phyloP scores from a whole-genome alignment of 2,888 invertebrate species.

The Tachina grossa region DNA sequence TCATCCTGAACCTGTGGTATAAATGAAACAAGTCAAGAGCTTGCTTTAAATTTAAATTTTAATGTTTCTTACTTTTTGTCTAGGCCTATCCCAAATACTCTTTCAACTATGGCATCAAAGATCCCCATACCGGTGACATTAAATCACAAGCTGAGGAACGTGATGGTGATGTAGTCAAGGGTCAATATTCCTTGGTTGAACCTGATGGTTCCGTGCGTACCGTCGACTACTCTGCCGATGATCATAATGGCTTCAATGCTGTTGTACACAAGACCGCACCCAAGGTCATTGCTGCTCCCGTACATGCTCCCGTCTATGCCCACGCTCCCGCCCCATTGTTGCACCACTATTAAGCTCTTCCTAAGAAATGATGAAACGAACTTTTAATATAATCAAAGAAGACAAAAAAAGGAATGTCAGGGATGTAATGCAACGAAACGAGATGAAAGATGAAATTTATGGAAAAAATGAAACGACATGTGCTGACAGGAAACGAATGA shows the following conservation, averaged over 20 bases:
- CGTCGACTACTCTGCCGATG: constrained; percentile 88
- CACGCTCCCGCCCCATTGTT: constrained; percentile 82
- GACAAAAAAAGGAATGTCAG: constrained; percentile 66
- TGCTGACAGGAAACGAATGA: constrained; percentile 9
- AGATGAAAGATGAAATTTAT: constrained; percentile 36
- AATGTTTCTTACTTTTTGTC: neutral
- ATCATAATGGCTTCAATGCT: constrained; percentile 88
- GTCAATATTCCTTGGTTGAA: constrained; percentile 85
- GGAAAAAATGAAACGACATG: constrained; percentile 31
- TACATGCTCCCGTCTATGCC: constrained; percentile 74
- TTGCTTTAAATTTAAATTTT: neutral
- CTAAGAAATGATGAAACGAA: constrained; percentile 4
- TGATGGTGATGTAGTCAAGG: constrained; percentile 89
- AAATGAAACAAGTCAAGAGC: neutral
- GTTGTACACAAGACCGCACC: constrained; percentile 87
- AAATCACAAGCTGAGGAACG: constrained; percentile 88
- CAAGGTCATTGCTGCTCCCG: constrained; percentile 79
- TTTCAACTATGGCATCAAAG: constrained; percentile 88
- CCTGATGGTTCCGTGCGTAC: constrained; percentile 83
- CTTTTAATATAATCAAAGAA: constrained; percentile 45
- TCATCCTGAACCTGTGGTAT: constrained; percentile 67
- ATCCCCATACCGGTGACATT: constrained; percentile 88
- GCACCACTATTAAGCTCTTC: constrained; percentile 80
- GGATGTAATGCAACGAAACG: constrained; percentile 56
- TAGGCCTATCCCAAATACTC: constrained; percentile 88